These are phyloP conservation scores for Nycteola revayana DNA, from an alignment of 2,888 invertebrate genomes.

Conservation along the genomic window DNA sequence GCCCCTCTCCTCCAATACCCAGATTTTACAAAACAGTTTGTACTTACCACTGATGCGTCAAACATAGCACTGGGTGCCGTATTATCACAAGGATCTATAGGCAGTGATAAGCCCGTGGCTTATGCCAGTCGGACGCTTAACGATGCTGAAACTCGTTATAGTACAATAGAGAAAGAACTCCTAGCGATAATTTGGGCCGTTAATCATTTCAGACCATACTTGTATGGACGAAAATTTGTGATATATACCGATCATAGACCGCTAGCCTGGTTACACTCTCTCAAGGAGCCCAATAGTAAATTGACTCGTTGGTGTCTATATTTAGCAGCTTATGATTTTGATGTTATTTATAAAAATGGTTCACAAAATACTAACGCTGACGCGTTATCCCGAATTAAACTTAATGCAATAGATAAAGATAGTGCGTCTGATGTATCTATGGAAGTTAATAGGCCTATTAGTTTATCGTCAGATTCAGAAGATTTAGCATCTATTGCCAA, in stretches of 20 bases:
- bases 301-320: slow-evolving; percentile 8
- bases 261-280: slow-evolving; percentile 5
- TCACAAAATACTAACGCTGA: slow-evolving; percentile 9
- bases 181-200: slow-evolving; percentile 2
- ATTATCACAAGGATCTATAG: slow-evolving; percentile 2
- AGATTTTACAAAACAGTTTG: slow-evolving; percentile 2
- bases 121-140: slow-evolving; percentile 10
- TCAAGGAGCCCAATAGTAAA: slow-evolving; percentile 7
- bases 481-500: too few species aligned
- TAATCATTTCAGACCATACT: slow-evolving; percentile 1
- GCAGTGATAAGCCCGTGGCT: slow-evolving; percentile 5
- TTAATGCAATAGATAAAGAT: too few species aligned
- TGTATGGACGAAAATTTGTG: background rate
- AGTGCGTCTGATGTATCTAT: too few species aligned
- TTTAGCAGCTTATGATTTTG: slow-evolving; percentile 6
- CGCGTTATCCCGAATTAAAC: slow-evolving; percentile 8
- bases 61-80: slow-evolving; percentile 3
- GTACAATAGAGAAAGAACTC: slow-evolving; percentile 3
- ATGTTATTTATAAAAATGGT: slow-evolving; percentile 4
- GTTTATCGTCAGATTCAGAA: too few species aligned
- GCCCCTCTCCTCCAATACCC: background rate
- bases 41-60: slow-evolving; percentile 9
- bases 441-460: too few species aligned
- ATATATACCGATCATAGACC: slow-evolving; percentile 3
- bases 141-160: slow-evolving; percentile 5